Evolutionary conservation across 1,140 invertebrate genomes (phyloP).

Genomic region (Drosophila tristis): DNA sequence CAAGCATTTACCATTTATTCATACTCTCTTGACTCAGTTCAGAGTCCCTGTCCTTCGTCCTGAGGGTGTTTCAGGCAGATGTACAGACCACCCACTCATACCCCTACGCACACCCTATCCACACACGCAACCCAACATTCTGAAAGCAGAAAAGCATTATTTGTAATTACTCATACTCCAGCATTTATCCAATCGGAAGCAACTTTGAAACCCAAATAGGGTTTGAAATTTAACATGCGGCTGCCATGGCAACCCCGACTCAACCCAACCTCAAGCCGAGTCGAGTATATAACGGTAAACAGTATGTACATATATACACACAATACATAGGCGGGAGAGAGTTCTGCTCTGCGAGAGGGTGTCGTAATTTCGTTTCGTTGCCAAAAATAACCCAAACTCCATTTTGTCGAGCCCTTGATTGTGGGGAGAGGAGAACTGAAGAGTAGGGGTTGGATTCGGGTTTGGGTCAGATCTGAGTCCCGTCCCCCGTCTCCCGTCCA

Average conservation of each 20-base stretch:
- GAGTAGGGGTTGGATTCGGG: slow-evolving; percentile 1
- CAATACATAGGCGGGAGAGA: slow-evolving; percentile 35
- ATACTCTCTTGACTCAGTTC: slow-evolving; percentile 11
- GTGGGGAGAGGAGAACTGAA: slow-evolving; percentile 7
- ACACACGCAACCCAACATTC: background rate
- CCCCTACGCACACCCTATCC: slow-evolving; percentile 27
- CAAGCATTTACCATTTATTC: slow-evolving; percentile 23
- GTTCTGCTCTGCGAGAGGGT: slow-evolving; percentile 54
- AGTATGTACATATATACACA: slow-evolving; percentile 32
- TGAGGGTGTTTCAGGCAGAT: slow-evolving; percentile 76
- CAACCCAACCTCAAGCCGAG: slow-evolving; percentile 6
- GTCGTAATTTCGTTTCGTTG: slow-evolving; percentile 82
- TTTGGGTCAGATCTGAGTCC: slow-evolving; percentile 4
- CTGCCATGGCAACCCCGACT: slow-evolving; percentile 64
- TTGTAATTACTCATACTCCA: slow-evolving; percentile 83
- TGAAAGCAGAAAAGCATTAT: slow-evolving; percentile 53
- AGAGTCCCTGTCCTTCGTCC: slow-evolving; percentile 5
- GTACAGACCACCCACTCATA: slow-evolving; percentile 29
- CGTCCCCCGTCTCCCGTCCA: too few species aligned
- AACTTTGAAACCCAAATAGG: slow-evolving; percentile 83
- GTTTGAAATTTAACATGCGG: slow-evolving; percentile 73
- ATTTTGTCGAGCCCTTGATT: slow-evolving; percentile 54
- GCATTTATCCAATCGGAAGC: slow-evolving; percentile 81
- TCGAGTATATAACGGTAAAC: slow-evolving; percentile 44
- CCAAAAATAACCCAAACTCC: slow-evolving; percentile 78